Evolutionary conservation across 2,888 invertebrate species (phyloP).

Genomic region (Tetheella fluctuosa): DNA sequence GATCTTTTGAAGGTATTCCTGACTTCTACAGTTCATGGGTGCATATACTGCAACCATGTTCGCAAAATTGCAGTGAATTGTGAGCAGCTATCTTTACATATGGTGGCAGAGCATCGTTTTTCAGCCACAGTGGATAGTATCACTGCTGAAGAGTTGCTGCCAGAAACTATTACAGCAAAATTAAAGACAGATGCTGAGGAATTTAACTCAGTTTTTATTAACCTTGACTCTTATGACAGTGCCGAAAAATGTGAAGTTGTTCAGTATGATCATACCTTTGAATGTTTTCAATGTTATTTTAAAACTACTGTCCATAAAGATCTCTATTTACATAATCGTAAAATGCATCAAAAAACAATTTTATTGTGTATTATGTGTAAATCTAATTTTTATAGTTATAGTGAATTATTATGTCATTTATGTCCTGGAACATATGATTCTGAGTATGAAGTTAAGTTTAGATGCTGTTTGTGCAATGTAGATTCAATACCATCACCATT

Average conservation of each 20-base stretch:
- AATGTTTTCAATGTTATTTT: slow-evolving; percentile 94
- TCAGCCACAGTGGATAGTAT: slow-evolving; percentile 91
- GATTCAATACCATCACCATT: slow-evolving; percentile 93
- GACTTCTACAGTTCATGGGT: slow-evolving; percentile 86
- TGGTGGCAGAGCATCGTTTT: slow-evolving; percentile 91
- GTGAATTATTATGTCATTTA: slow-evolving; percentile 93
- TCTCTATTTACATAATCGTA: slow-evolving; percentile 92
- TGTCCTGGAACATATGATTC: slow-evolving; percentile 91
- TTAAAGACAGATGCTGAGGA: slow-evolving; percentile 86
- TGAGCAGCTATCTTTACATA: slow-evolving; percentile 90
- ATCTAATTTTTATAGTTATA: slow-evolving; percentile 93
- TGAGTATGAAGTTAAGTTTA: slow-evolving; percentile 87
- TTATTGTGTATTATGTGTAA: slow-evolving; percentile 94
- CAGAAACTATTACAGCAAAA: slow-evolving; percentile 87
- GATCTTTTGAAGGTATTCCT: slow-evolving; percentile 90
- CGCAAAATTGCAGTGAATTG: slow-evolving; percentile 93
- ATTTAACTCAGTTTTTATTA: slow-evolving; percentile 87
- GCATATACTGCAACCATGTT: slow-evolving; percentile 94
- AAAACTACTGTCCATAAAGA: slow-evolving; percentile 92
- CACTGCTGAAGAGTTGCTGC: slow-evolving; percentile 89
- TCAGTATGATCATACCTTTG: slow-evolving; percentile 88
- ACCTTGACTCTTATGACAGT: slow-evolving; percentile 88
- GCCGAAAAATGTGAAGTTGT: slow-evolving; percentile 81
- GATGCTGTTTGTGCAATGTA: slow-evolving; percentile 92
- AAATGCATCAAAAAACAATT: slow-evolving; percentile 93